A percentile compares a stretch with the other conserved stretches of the same genome.
Conservation (phyloP, 2,113 vertebrate species). For the Silurus glanis region DNA sequence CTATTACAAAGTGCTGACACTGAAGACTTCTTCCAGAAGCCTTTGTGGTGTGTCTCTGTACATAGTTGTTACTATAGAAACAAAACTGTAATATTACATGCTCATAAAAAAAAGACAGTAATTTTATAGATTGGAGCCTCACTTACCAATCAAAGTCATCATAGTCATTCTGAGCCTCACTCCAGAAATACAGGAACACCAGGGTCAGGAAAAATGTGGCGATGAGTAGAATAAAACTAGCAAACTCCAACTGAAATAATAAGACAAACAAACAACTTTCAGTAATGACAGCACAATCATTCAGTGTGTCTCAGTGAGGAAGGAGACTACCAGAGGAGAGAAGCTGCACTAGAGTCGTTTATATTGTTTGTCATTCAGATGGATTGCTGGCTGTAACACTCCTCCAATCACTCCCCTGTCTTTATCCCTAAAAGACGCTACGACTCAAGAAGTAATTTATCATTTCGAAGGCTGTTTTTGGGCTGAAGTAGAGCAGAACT, state of each 20-base stretch:
- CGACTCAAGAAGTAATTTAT: neutral
- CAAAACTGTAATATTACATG: neutral
- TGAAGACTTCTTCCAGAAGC: neutral
- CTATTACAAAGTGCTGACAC: neutral
- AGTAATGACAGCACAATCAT: neutral
- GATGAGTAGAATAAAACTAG: slow-evolving; percentile 78
- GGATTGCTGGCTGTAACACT: neutral
- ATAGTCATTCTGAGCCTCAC: slow-evolving; percentile 89
- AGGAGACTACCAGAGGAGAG: neutral
- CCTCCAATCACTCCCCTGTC: neutral
- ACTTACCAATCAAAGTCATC: slow-evolving; percentile 88
- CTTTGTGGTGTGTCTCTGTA: neutral
- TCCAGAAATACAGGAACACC: slow-evolving; percentile 85
- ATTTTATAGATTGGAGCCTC: neutral
- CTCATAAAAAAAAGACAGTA: neutral
- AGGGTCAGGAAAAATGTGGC: slow-evolving; percentile 79
- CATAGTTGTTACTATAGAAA: neutral
- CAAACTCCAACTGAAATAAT: slow-evolving; percentile 68
- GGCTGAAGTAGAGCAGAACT: neutral
- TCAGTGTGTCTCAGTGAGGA: neutral
- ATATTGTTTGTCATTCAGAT: neutral
- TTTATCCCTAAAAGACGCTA: neutral
- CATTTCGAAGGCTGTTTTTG: neutral
- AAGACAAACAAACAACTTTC: slow-evolving; percentile 1
- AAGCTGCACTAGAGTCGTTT: neutral